phyloP scores from a whole-genome alignment of 2,888 invertebrate genomes.

The Sarcophaga carnaria region DNA sequence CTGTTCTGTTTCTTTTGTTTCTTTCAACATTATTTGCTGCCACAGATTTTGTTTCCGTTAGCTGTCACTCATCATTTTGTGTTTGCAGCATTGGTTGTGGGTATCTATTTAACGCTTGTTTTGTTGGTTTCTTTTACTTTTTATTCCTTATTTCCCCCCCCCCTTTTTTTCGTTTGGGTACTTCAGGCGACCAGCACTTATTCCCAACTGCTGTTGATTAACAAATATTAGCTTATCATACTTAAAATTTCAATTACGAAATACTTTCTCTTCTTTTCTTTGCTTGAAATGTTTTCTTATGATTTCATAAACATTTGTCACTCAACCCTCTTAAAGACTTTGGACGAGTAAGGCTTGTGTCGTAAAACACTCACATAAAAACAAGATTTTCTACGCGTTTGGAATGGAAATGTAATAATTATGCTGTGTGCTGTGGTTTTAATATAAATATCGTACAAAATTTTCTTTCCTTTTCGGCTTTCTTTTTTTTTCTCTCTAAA shows the following conservation, averaged over 20 bases:
- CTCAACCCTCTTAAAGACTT: not conserved
- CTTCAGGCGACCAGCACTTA: conserved; percentile 49
- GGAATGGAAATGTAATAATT: conserved; percentile 65
- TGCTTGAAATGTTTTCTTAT: conserved; percentile 35
- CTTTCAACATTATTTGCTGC: not conserved
- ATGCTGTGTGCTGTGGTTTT: conserved; percentile 51
- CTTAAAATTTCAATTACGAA: conserved; percentile 66
- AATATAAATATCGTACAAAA: conserved; percentile 18
- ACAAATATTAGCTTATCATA: conserved; percentile 68
- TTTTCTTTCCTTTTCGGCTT: conserved; percentile 1
- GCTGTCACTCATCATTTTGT: conserved; percentile 43
- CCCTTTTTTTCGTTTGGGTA: conserved; percentile 20
- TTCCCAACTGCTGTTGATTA: conserved; percentile 48
- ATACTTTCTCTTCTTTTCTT: conserved; percentile 27
- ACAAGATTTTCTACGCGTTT: conserved; percentile 39
- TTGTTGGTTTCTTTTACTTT: conserved; percentile 8
- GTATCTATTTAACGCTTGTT: conserved; percentile 19
- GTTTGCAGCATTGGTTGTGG: not conserved
- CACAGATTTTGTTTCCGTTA: conserved; percentile 28
- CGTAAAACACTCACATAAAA: not conserved
- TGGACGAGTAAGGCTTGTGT: not conserved
- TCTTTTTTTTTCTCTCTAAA: not conserved
- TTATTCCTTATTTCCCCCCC: not conserved
- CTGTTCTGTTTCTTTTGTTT: not conserved
- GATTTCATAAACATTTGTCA: conserved; percentile 57